Conservation (phyloP, 2,888 invertebrate species). For the Galeruca laticollis region DNA sequence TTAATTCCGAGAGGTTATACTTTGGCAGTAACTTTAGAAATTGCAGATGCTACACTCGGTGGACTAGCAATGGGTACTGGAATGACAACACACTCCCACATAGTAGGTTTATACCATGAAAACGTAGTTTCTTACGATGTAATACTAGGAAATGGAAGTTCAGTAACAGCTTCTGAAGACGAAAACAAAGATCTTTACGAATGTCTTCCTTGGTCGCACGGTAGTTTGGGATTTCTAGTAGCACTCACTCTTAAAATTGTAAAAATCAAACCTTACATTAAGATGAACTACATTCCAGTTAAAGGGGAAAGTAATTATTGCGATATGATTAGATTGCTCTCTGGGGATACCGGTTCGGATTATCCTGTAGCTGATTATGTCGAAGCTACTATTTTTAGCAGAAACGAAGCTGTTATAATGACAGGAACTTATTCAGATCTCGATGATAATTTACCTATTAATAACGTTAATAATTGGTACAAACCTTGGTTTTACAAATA, state of each 20-base stretch:
- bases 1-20: constrained; percentile 76
- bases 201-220: constrained; percentile 76
- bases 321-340: constrained; percentile 71
- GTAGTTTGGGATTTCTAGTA: constrained; percentile 76
- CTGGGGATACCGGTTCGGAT: constrained; percentile 70
- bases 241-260: constrained; percentile 75
- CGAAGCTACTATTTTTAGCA: constrained; percentile 74
- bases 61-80: constrained; percentile 78
- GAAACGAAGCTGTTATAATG: constrained; percentile 76
- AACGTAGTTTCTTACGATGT: constrained; percentile 76
- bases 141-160: constrained; percentile 73
- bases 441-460: constrained; percentile 68
- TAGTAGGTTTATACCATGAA: constrained; percentile 78
- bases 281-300: constrained; percentile 75
- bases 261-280: constrained; percentile 73
- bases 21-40: constrained; percentile 76
- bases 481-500: constrained; percentile 82
- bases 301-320: constrained; percentile 75
- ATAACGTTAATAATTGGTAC: constrained; percentile 74
- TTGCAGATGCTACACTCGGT: constrained; percentile 77
- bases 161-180: constrained; percentile 70
- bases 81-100: constrained; percentile 82
- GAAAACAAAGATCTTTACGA: constrained; percentile 72
- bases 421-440: constrained; percentile 75
- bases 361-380: constrained; percentile 72